A percentile compares a stretch with the other conserved stretches of the same genome.
Conservation (phyloP, 2,888 invertebrate species). For the Panopea generosa region DNA sequence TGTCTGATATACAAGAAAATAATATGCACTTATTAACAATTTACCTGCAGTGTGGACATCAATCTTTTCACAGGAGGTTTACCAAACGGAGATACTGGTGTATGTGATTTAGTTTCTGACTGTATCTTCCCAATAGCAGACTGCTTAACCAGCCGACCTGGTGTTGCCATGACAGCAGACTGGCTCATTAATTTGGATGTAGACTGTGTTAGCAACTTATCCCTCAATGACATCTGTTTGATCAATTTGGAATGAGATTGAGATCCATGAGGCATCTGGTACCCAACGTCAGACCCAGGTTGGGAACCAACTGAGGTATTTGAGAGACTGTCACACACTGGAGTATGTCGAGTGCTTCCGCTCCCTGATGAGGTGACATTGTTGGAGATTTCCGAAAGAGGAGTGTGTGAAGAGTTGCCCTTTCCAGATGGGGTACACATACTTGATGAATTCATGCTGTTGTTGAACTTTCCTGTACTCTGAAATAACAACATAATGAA, state of each 20-base stretch:
- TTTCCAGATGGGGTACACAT: background rate
- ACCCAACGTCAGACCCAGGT: no score
- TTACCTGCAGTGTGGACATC: conserved; percentile 44
- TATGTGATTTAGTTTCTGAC: background rate
- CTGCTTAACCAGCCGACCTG: conserved; percentile 4
- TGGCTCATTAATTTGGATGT: conserved; percentile 30
- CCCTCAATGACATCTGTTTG: conserved; percentile 54
- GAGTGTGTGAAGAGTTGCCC: conserved; percentile 5
- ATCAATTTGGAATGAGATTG: conserved; percentile 15
- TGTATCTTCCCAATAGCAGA: no score
- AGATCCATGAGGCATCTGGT: background rate
- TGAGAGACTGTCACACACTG: no score
- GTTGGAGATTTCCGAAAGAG: conserved; percentile 8
- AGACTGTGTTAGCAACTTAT: conserved; percentile 51
- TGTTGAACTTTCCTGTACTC: conserved; percentile 26
- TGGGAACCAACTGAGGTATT: no score
- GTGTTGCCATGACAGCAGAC: conserved; percentile 24
- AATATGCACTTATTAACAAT: no score
- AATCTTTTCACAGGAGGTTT: conserved; percentile 50
- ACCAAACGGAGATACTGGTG: background rate
- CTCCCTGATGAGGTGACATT: background rate
- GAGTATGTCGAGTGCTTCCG: no score
- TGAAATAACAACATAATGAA: conserved; percentile 9
- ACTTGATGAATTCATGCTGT: background rate
- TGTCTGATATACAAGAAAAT: no score